Evolutionary conservation across 1,140 invertebrate genomes (phyloP), one percentile per base, ranked within the genome.

Genomic region (Coboldia fuscipes): DNA sequence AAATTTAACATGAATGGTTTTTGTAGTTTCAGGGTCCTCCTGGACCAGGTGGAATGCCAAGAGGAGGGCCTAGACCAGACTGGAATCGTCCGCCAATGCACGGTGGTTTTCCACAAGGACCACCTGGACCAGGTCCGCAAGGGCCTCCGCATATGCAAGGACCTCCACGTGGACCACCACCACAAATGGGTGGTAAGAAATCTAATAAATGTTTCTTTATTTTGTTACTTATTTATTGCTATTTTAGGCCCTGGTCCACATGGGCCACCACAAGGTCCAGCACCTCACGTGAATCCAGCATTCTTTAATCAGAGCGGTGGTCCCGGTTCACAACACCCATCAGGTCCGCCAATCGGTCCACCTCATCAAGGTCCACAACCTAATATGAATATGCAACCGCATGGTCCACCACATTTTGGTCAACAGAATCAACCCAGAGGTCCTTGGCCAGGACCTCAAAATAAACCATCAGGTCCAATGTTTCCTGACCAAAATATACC

Each of bases 241-340:
- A 33, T 18, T 17, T 18, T 18, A 38, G 42, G 56, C 33, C 66
- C 66, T 23, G 65, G 66, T 30, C 53, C 45, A 3, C 49, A 43
- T 33, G 50, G 39, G 56, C 62, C 63, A 21, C 62, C 61, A 22
- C 74, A 72, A 14, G 71, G 75, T 22, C 83, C 85, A 21, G 84
- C 84, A 22, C 86, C 88, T 15, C 88, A 96, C 54, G 86, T 96
- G 30, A 96, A 96, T 62, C 89, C 88, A 23, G 86, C 88, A 30
- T 94, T 94, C 66, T 94, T 94, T 58, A 79, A 75, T 43, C 75
- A 78, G 45, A 74, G 70, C 58, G 44, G 56, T 30, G 56, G 58
- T 23, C 70, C 72, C 42, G 56, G 61, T 19, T 63, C 65, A 32
- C 65, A 68, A 39, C 68, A 70, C 50, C 68, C 66, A 13, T 58